Evolutionary conservation across 2,797 vertebrate species (phyloP).

Genomic region (Lutjanus argentimaculatus): DNA sequence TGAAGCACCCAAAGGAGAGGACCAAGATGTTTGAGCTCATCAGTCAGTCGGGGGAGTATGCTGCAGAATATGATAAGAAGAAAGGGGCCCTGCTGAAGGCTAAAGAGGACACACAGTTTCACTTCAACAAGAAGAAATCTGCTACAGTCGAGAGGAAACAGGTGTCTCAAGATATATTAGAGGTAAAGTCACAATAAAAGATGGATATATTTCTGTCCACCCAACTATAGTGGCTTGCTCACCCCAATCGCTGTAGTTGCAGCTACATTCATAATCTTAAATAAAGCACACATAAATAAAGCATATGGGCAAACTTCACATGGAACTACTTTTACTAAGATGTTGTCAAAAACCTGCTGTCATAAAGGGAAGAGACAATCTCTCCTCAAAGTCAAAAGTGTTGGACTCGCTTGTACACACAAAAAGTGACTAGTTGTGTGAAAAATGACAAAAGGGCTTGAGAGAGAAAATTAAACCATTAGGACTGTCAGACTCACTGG

Average conservation of each 20-base stretch:
- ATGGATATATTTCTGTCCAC: neutral
- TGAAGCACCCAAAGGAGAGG: conserved; percentile 93
- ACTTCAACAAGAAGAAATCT: conserved; percentile 93
- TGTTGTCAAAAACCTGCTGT: too few relatives aligned
- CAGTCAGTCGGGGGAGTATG: conserved; percentile 89
- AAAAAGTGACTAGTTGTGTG: too few relatives aligned
- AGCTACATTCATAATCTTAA: neutral
- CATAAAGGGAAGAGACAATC: too few relatives aligned
- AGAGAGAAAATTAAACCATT: too few relatives aligned
- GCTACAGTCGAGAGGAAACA: conserved; percentile 90
- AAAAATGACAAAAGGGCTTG: too few relatives aligned
- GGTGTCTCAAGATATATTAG: conserved; percentile 89
- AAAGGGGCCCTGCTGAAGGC: conserved; percentile 89
- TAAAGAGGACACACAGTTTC: conserved; percentile 92
- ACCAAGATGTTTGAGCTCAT: conserved; percentile 94
- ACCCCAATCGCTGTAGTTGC: neutral
- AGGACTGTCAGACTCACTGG: too few relatives aligned
- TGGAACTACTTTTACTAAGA: too few relatives aligned
- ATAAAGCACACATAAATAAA: conserved; percentile 4
- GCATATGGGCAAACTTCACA: neutral
- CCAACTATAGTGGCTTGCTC: neutral
- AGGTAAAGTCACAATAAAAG: conserved; percentile 82
- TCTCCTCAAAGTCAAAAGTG: too few relatives aligned
- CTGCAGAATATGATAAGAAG: conserved; percentile 89
- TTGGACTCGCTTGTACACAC: too few relatives aligned